Evolutionary conservation across 1,140 invertebrate genomes (phyloP), one percentile per base, ranked within the genome.

Genomic region (Dolichoris vasculosae): DNA sequence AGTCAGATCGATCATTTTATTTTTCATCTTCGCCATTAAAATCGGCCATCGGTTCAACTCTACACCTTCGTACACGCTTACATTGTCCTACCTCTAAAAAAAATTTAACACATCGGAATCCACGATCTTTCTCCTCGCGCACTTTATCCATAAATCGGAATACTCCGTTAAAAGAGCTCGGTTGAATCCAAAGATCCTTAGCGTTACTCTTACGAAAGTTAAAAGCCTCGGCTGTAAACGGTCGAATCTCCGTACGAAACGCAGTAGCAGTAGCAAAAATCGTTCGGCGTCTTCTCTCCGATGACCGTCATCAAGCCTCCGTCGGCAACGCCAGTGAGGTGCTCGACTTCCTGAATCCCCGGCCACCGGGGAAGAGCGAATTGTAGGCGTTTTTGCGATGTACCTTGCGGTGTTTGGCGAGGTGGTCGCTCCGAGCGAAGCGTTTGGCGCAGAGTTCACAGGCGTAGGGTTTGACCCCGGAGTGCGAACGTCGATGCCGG

Each of bases 351-450:
- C 77, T 9, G 35, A 75, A 85, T 82, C 88, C 89, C 81, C 90
- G 89, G 46, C 88, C 89, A 11, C 88, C 87, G 15, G 90, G 91
- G 83, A 93, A 91, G 67, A 93, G 71, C 23, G 91, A 87, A 17
- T 86, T 83, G 77, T 90, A 92, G 13, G 91, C 86, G 88, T 95
- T 95, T 86, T 95, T 94, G 83, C 95, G 93, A 89, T 98, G 97
- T 11, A 98, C 97, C 87, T 97, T 97, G 9, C 96, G 94, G 92
- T 98, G 97, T 91, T 98, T 98, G 67, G 97, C 95, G 55, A 98
- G 94, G 89, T 98, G 98, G 92, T 98, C 98, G 71, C 97, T 98
- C 26, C 98, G 94, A 2, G 97, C 96, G 91, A 98, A 98, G 86
- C 96, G 94, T 91, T 98, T 98, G 64, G 95, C 94, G 90, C 98